These are phyloP conservation scores for Nettapus auritus DNA, from an alignment of 2,113 vertebrate genomes.

Conservation along the genomic window DNA sequence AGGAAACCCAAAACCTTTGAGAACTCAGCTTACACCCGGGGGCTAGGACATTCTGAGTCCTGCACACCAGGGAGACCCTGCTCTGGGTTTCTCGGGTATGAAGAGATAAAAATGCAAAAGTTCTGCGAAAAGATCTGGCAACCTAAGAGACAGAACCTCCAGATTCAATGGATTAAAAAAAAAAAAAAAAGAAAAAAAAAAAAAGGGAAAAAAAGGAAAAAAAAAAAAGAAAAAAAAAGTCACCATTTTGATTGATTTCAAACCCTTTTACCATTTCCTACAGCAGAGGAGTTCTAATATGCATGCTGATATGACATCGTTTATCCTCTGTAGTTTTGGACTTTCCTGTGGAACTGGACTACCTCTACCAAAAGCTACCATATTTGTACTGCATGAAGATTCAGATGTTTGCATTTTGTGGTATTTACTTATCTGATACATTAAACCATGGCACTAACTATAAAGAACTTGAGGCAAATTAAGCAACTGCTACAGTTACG, in stretches of 20 bases:
- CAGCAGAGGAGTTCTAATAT: not conserved
- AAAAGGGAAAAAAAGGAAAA: not conserved
- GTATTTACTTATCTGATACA: not conserved
- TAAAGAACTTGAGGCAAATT: slow-evolving; percentile 6
- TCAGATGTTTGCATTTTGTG: not conserved
- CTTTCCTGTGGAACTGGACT: not conserved
- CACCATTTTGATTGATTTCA: not conserved
- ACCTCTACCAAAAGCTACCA: not conserved
- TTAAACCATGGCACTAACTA: not conserved
- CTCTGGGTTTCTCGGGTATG: accelerated
- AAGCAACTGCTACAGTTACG: not conserved
- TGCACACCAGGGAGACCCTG: not conserved
- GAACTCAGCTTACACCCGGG: not conserved
- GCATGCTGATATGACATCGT: not conserved
- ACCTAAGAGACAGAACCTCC: not conserved
- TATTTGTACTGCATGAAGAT: not conserved
- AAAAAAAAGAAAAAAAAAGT: not conserved
- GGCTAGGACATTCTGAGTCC: not conserved
- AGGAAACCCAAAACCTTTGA: not conserved
- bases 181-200: not conserved
- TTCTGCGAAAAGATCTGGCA: not conserved
- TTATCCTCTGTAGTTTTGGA: not conserved
- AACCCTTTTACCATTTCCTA: not conserved
- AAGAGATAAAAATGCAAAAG: not conserved
- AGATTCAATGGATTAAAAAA: not conserved